Base-by-base conservation (phyloP, 2,888 invertebrate species). In the Nephrocerus scutellatus region DNA sequence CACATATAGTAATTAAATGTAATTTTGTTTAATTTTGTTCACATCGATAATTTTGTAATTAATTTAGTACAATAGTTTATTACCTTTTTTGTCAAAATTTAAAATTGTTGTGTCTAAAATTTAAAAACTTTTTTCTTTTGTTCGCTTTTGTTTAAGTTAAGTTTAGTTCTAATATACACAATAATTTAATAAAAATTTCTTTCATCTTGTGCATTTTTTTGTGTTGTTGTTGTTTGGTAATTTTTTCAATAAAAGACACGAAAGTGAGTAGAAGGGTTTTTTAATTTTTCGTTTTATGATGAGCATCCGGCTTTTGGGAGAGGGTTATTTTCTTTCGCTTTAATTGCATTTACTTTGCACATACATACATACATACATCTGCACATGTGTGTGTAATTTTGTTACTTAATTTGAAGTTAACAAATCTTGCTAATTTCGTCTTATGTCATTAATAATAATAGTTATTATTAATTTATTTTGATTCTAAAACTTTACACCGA, bases 221-320 rank as follows among this genome's bases (percentile, higher is more conserved):
- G 19, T 14, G 33, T 35, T 42, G 43, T 51, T 40, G 39, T 48
- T 50, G 52, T 53, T 46, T 39, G 38, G 44, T 52, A 56, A 49
- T 49, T 46, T 53, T 53, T 60, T 57, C 54, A 62, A 61, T 63
- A 62, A 64, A 65, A 63, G 63, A 66, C 63, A 66, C 63, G 62
- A 63, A 65, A 65, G 63, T 66, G 64, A 66, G n/a, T n/a, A 65
- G 64, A 64, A 64, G 62, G 62, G 63, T 60, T 55, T 51, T 53
- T 44, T 41, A 43, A 39, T 39, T 47, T 47, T 50, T 42, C 33
- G 41, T 46, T 41, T 42, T 37, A 18, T 24, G 20, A 5, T 32
- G 29, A 34, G n/a, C n/a, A n/a, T n/a, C n/a, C n/a, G n/a, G n/a
- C n/a, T n/a, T n/a, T n/a, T n/a, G n/a, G n/a, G n/a, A n/a, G n/a